These are phyloP conservation scores for Deilephila porcellus DNA, from an alignment of 2,888 invertebrate species.

Conservation along the genomic window DNA sequence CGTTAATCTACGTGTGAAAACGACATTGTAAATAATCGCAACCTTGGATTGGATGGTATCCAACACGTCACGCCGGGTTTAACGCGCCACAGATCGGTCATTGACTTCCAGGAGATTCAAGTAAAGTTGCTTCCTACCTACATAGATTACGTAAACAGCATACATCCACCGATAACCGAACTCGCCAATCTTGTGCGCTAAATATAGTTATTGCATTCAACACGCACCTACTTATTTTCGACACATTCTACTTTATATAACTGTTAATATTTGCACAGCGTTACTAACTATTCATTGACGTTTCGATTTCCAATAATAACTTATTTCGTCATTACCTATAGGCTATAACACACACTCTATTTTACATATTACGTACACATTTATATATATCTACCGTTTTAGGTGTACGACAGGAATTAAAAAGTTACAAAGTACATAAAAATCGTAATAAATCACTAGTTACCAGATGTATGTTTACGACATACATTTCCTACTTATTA, in stretches of 20 bases:
- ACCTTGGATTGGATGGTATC: slow-evolving; percentile 50
- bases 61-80: slow-evolving; percentile 44
- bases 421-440: too few relatives aligned
- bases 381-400: not conserved
- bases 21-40: slow-evolving; percentile 29
- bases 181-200: slow-evolving; percentile 23
- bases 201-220: slow-evolving; percentile 27
- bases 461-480: not conserved
- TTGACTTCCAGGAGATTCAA: slow-evolving; percentile 60
- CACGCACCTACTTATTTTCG: not conserved
- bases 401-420: too few relatives aligned
- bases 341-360: not conserved
- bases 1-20: slow-evolving; percentile 27
- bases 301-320: not conserved
- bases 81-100: slow-evolving; percentile 48
- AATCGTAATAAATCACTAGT: too few relatives aligned
- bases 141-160: slow-evolving; percentile 48
- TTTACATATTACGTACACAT: too few relatives aligned
- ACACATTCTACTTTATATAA: not conserved
- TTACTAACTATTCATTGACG: not conserved
- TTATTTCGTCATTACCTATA: not conserved
- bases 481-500: slow-evolving; percentile 1
- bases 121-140: slow-evolving; percentile 38
- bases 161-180: slow-evolving; percentile 38
- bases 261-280: not conserved